Base-by-base conservation (phyloP, 2,113 vertebrate species). In the Regulus satrapa region DNA sequence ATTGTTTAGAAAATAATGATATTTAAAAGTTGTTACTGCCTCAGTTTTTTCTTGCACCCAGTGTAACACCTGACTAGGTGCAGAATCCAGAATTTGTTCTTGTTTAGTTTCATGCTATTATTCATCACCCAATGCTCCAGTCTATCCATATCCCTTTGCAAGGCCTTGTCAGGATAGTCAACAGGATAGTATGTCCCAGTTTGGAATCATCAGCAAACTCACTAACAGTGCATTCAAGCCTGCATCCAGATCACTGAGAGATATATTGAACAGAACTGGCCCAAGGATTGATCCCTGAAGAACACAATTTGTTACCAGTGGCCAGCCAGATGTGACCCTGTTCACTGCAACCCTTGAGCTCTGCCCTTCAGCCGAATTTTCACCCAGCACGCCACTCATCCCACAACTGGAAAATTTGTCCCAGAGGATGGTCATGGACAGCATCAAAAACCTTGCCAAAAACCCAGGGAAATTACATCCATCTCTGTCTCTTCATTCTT, bases 111-210 rank as follows among this genome's bases (percentile, higher is more conserved):
- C 14, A 15, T 51, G 26, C 32, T 43, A 12, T 36, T 51, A 32
- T 43, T 28, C 45, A 59, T 17, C 28, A 11, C 26, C 10, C 32
- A 66, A 12, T n/a, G 28, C 43, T 66, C 18, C 32, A 81, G 0
- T 4, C 51, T 58, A n/a, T 2, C 40, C n/a, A 61, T 18, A 46
- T 66, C 12, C 15, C 10, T 66, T 2, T 66, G 45, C 16, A 73
- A 58, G 28, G 8, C 23, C 8, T 52, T 5, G 2, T 66, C 32
- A 5, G 16, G 34, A 55, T 7, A 0, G 12, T 1, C 32, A 80
- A 15, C 51, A 45, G 51, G n/a, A n/a, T n/a, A n/a, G n/a, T 32
- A 43, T 12, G 2, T 88, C 32, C 6, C 23, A 29, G 8, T 38
- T 51, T 38, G 43, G 26, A 19, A 58, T 43, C 21, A 51, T 11